Conservation (phyloP, 2,888 invertebrate genomes). For the Drosophila atripex region DNA sequence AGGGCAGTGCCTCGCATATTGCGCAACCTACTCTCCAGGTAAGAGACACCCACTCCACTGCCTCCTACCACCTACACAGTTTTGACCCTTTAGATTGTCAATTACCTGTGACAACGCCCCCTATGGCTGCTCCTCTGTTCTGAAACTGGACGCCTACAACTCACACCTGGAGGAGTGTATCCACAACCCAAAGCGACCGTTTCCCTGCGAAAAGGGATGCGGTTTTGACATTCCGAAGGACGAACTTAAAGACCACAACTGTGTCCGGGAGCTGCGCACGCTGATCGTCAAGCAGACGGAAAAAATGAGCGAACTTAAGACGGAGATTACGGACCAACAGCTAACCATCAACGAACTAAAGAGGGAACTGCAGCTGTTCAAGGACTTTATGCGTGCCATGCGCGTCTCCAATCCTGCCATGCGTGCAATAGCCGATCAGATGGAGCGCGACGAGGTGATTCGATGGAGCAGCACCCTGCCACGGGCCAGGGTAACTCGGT, state of each 20-base stretch:
- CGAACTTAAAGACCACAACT: slow-evolving; percentile 96
- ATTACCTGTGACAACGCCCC: slow-evolving; percentile 96
- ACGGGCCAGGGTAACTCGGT: slow-evolving; percentile 94
- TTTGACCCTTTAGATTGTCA: slow-evolving; percentile 86
- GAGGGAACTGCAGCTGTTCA: slow-evolving; percentile 93
- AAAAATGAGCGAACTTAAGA: slow-evolving; percentile 93
- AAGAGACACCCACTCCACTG: slow-evolving; percentile 47
- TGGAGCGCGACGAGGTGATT: slow-evolving; percentile 96
- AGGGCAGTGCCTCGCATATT: slow-evolving; percentile 96
- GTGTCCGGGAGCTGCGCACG: slow-evolving; percentile 93
- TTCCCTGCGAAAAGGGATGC: slow-evolving; percentile 96
- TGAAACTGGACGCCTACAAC: slow-evolving; percentile 94
- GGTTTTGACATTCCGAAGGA: slow-evolving; percentile 97
- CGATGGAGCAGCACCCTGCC: slow-evolving; percentile 94
- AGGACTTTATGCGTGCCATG: slow-evolving; percentile 97
- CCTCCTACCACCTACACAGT: background rate
- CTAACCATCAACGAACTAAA: slow-evolving; percentile 95
- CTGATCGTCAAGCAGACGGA: slow-evolving; percentile 94
- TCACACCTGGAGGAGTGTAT: slow-evolving; percentile 96
- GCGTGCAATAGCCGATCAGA: slow-evolving; percentile 95
- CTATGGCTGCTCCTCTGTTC: slow-evolving; percentile 92
- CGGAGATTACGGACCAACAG: slow-evolving; percentile 93
- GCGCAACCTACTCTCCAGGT: slow-evolving; percentile 94
- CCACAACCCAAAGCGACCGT: slow-evolving; percentile 96
- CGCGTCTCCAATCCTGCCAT: slow-evolving; percentile 95